Percentiles rank a stretch among this genome's conserved stretches.
Conservation (phyloP, 2,888 invertebrate species). For the Hypselothyrea guttata region DNA sequence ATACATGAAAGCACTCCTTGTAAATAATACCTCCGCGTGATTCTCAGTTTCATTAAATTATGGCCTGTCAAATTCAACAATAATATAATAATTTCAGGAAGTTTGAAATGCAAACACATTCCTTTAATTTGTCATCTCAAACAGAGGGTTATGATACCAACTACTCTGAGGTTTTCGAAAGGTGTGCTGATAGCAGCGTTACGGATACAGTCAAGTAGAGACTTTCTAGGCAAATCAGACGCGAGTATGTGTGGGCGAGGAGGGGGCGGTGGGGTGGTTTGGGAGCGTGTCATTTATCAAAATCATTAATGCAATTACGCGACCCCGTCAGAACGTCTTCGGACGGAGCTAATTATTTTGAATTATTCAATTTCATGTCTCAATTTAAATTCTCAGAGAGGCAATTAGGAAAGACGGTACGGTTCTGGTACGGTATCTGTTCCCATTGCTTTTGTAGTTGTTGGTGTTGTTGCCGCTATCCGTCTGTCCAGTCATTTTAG, state of each 20-base stretch:
- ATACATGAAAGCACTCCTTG: too few species aligned
- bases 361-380: conserved; percentile 82
- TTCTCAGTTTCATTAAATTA: too few species aligned
- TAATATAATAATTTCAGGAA: too few species aligned
- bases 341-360: conserved; percentile 80
- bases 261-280: background rate
- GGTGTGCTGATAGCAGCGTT: conserved; percentile 9
- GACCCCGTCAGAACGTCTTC: conserved; percentile 32
- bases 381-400: conserved; percentile 74
- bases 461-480: conserved; percentile 36
- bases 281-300: conserved; percentile 72
- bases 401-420: conserved; percentile 71
- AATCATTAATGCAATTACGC: conserved; percentile 77
- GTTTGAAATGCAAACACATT: too few species aligned
- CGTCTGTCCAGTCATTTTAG: conserved; percentile 60
- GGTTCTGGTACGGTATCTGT: conserved; percentile 17
- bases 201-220: background rate
- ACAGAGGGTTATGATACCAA: background rate
- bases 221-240: conserved; percentile 23
- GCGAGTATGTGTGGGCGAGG: conserved; percentile 30
- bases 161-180: background rate
- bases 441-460: conserved; percentile 28
- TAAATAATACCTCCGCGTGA: too few species aligned
- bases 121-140: background rate
- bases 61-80: too few species aligned